Evolutionary conservation across 2,113 vertebrate genomes (phyloP).

Genomic region (Synodontis membranacea): DNA sequence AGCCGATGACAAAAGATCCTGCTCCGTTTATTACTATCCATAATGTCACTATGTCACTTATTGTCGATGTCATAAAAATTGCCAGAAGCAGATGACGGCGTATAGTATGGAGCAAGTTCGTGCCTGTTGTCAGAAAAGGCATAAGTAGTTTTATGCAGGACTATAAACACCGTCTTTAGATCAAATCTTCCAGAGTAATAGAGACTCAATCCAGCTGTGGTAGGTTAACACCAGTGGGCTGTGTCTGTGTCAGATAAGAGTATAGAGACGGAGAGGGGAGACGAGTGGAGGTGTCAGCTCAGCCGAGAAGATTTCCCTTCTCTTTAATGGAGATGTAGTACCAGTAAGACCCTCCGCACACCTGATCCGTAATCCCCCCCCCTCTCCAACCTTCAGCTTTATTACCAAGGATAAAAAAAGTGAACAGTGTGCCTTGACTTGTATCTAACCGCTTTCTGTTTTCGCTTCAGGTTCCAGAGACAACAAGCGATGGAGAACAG

Average conservation of each 20-base stretch:
- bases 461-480: conserved; percentile 47
- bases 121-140: background rate
- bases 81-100: no score
- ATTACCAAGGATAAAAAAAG: conserved; percentile 43
- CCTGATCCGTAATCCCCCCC: conserved; percentile 50
- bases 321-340: conserved; percentile 56
- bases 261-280: conserved; percentile 25
- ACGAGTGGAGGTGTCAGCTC: conserved; percentile 24
- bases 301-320: conserved; percentile 15
- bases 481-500: conserved; percentile 25
- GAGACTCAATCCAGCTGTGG: background rate
- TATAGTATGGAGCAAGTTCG: no score
- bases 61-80: background rate
- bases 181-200: background rate
- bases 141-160: background rate
- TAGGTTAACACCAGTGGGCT: background rate
- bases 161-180: background rate
- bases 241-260: conserved; percentile 16
- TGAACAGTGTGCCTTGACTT: conserved; percentile 43
- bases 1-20: background rate
- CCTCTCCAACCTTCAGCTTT: conserved; percentile 40
- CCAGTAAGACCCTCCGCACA: conserved; percentile 28
- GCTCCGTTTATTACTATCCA: background rate
- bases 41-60: background rate
- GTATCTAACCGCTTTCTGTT: conserved; percentile 42